These are phyloP conservation scores for Atherinosoma microstoma DNA, from an alignment of 2,797 vertebrate genomes.

Conservation along the genomic window DNA sequence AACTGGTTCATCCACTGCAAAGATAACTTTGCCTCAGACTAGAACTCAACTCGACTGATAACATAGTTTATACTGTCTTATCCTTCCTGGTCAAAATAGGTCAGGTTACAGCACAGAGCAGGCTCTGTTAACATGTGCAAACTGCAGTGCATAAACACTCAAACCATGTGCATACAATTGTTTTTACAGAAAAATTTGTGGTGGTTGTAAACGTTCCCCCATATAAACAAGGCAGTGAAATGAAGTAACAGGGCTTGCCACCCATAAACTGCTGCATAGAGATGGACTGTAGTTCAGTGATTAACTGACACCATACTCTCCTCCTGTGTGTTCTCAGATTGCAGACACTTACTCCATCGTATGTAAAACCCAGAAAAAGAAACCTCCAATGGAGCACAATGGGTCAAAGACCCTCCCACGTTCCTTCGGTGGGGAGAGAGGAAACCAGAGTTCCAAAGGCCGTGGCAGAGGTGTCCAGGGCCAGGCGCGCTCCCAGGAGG, in stretches of 20 bases:
- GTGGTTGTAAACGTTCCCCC: constrained; percentile 1
- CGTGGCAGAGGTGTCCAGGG: constrained; percentile 70
- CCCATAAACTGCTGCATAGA: constrained; percentile 3
- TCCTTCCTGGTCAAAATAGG: constrained; percentile 73
- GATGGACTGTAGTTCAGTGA: constrained; percentile 15
- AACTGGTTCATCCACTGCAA: constrained; percentile 81
- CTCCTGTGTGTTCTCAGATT: constrained; percentile 76
- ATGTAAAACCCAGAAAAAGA: constrained; percentile 85
- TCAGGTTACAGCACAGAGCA: constrained; percentile 79
- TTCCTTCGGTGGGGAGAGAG: constrained; percentile 70
- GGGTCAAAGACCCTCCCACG: constrained; percentile 76
- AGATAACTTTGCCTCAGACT: constrained; percentile 63
- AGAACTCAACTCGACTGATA: constrained; percentile 76
- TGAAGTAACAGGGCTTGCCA: constrained; percentile 13
- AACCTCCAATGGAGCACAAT: constrained; percentile 75
- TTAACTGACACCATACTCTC: constrained; percentile 43
- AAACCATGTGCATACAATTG: constrained; percentile 16
- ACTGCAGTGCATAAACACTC: constrained; percentile 47
- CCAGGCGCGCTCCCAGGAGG: constrained; percentile 77
- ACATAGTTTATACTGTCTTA: constrained; percentile 81
- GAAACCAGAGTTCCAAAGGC: constrained; percentile 54
- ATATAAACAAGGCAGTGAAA: constrained; percentile 8
- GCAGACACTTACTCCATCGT: constrained; percentile 87
- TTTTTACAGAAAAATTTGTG: constrained; percentile 32
- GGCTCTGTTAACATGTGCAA: constrained; percentile 69